Conservation (phyloP, 2,888 invertebrate genomes). For the Cheilosia urbana region DNA sequence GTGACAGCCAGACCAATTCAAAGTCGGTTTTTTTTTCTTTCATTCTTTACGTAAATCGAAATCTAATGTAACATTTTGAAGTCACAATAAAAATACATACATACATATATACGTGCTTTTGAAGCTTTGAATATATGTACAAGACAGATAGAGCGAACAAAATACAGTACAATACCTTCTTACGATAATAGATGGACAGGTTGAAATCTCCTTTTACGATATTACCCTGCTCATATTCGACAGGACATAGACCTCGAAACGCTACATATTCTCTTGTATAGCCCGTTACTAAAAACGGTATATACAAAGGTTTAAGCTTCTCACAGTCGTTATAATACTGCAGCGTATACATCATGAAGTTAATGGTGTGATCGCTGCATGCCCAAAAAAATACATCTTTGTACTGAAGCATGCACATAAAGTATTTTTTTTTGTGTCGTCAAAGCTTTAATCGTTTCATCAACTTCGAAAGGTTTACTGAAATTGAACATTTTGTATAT, state of each 20-base stretch:
- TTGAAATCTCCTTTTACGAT: constrained; percentile 76
- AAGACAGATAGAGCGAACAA: too few relatives aligned
- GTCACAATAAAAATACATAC: too few relatives aligned
- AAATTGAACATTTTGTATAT: constrained; percentile 76
- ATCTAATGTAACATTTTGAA: too few relatives aligned
- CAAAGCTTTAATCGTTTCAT: constrained; percentile 81
- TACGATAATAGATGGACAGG: constrained; percentile 84
- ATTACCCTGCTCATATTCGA: constrained; percentile 83
- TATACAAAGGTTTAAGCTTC: constrained; percentile 83
- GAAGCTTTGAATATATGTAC: too few relatives aligned
- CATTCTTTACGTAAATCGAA: too few relatives aligned
- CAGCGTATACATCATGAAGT: constrained; percentile 84
- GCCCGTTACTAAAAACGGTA: constrained; percentile 84
- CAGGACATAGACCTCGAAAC: constrained; percentile 86
- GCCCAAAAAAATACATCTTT: constrained; percentile 86
- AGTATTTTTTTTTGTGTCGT: constrained; percentile 71
- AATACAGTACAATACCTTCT: constrained; percentile 77
- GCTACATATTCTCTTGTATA: constrained; percentile 83
- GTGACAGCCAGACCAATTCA: too few relatives aligned
- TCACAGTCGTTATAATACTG: constrained; percentile 83
- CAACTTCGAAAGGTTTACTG: constrained; percentile 83
- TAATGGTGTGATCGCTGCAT: constrained; percentile 85
- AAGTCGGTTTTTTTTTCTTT: too few relatives aligned
- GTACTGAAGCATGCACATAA: constrained; percentile 86
- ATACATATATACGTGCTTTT: too few relatives aligned